These are phyloP conservation scores for Neoarius graeffei DNA, from an alignment of 2,113 vertebrate species.

Conservation along the genomic window DNA sequence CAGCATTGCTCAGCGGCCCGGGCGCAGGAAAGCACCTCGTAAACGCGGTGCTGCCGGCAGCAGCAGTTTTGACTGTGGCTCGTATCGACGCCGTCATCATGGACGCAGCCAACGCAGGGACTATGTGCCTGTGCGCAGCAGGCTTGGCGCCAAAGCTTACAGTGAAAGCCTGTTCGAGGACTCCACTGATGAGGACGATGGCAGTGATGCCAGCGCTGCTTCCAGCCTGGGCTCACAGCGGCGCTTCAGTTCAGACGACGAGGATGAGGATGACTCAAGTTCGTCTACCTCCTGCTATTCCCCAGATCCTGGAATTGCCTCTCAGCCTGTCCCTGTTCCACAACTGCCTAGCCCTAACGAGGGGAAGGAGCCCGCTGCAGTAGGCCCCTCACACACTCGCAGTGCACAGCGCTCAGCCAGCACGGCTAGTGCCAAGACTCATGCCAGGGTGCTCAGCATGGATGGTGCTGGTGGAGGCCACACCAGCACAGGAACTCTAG, in stretches of 20 bases:
- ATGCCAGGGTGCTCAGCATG: conserved; percentile 86
- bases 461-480: conserved; percentile 76
- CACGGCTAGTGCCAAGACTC: conserved; percentile 86
- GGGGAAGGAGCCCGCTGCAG: conserved; percentile 63
- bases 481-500: conserved; percentile 59
- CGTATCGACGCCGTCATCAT: conserved; percentile 75
- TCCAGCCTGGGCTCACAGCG: conserved; percentile 85
- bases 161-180: conserved; percentile 85
- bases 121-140: conserved; percentile 78
- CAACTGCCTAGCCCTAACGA: conserved; percentile 67
- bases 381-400: conserved; percentile 70
- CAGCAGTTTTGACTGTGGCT: conserved; percentile 78
- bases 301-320: conserved; percentile 70
- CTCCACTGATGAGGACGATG: conserved; percentile 82
- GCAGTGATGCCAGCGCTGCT: conserved; percentile 83
- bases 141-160: conserved; percentile 80
- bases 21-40: conserved; percentile 76
- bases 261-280: conserved; percentile 77
- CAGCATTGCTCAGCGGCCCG: conserved; percentile 70
- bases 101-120: conserved; percentile 74
- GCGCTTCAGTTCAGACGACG: conserved; percentile 80
- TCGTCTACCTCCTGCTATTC: conserved; percentile 88
- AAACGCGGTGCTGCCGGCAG: conserved; percentile 72
- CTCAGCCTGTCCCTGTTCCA: conserved; percentile 56
- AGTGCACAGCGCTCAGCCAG: conserved; percentile 84